Conservation (phyloP, 1,140 invertebrate genomes). For the Drosophila grimshawi region DNA sequence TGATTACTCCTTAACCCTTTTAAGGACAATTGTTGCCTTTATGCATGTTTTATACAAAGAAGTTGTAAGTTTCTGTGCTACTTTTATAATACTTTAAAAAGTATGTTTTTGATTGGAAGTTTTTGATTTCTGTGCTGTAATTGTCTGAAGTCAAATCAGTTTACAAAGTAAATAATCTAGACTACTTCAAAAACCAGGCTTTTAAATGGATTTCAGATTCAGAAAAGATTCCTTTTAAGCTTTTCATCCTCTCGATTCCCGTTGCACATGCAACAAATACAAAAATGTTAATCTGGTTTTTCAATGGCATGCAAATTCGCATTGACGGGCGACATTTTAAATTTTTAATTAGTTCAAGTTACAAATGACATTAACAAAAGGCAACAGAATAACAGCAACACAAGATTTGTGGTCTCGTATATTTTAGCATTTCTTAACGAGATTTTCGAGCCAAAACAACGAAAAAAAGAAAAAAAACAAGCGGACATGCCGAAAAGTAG, state of each 20-base stretch:
- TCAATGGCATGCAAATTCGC: not conserved
- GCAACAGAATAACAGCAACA: constrained; percentile 47
- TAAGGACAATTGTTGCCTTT: too few relatives aligned
- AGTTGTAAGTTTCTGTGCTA: too few relatives aligned
- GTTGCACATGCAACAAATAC: not conserved
- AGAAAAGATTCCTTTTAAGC: not conserved
- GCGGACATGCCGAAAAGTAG: constrained; percentile 26
- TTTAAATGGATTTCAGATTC: too few relatives aligned
- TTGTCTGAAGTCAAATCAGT: too few relatives aligned
- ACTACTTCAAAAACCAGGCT: too few relatives aligned
- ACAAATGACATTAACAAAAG: constrained; percentile 75
- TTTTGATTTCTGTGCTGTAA: too few relatives aligned
- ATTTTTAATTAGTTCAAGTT: constrained; percentile 80
- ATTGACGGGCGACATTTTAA: constrained; percentile 42
- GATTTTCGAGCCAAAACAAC: constrained; percentile 46
- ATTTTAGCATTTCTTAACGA: constrained; percentile 81
- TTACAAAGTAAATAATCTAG: too few relatives aligned
- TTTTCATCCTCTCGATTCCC: not conserved
- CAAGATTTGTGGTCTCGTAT: constrained; percentile 72
- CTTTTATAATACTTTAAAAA: too few relatives aligned
- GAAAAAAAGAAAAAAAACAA: constrained; percentile 46
- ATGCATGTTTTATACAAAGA: too few relatives aligned
- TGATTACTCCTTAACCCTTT: too few relatives aligned
- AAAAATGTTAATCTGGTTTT: constrained; percentile 12
- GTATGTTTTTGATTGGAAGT: too few relatives aligned